Evolutionary conservation across 1,140 invertebrate genomes (phyloP), one percentile per base, ranked within the genome.

Genomic region (Hermatobates lingyangjiaoensis): DNA sequence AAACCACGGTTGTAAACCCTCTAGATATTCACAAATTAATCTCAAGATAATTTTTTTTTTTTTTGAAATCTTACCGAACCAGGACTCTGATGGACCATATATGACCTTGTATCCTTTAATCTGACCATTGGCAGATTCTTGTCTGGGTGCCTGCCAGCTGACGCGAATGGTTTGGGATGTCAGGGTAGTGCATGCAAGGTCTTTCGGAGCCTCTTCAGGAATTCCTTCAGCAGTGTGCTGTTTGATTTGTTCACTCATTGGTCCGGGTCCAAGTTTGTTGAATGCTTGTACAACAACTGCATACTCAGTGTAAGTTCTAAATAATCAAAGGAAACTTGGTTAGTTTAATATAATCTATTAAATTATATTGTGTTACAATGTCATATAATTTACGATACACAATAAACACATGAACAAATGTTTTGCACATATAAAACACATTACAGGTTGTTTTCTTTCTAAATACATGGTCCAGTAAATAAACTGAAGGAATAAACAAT

Each of bases 31-130:
- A n/a, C n/a, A n/a, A n/a, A n/a, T n/a, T n/a, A n/a, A n/a, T n/a
- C n/a, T n/a, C n/a, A n/a, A n/a, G n/a, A n/a, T n/a, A n/a, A n/a
- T n/a, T n/a, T n/a, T n/a, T n/a, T n/a, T n/a, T n/a, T n/a, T n/a
- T n/a, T n/a, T n/a, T n/a, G n/a, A n/a, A n/a, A 60, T 81, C 78
- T 78, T 71, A 84, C 81, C 80, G 73, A 86, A 88, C 87, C 87
- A 91, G 48, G 81, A 77, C 58, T 90, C 85, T 58, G 83, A 86
- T 44, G 89, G 87, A 60, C 88, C 90, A 63, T 92, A 95, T 54
- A 95, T 80, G 48, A 96, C 87, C 70, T 94, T 95, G 71, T 95
- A 97, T 25, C 89, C 90, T 65, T 92, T 91, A 56, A 96, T 90
- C 40, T 94, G 80, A 57, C 92, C 92, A 64, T 96, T 92, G 39